Evolutionary conservation across 1,140 invertebrate species (phyloP).

Genomic region (Drosophila tristis): DNA sequence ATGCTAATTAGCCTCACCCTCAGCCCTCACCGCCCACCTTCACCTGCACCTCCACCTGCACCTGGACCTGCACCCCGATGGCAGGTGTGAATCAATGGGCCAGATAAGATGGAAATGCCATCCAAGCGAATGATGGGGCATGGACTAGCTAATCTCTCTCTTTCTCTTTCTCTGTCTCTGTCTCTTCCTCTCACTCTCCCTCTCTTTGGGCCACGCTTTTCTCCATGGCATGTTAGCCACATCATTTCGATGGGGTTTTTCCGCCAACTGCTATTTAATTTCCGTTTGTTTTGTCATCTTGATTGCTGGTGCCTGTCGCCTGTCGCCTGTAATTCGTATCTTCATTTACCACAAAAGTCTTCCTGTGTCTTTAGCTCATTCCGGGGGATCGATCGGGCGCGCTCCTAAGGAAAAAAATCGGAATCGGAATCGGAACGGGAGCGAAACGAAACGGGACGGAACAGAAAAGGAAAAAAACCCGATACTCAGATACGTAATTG

Average conservation of each 20-base stretch:
- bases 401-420: conserved; percentile 5
- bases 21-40: neutral
- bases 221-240: conserved; percentile 34
- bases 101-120: conserved; percentile 27
- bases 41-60: neutral
- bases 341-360: conserved; percentile 39
- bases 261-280: conserved; percentile 70
- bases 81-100: conserved; percentile 15
- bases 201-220: conserved; percentile 42
- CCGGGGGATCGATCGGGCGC: neutral
- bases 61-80: neutral
- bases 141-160: neutral
- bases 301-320: conserved; percentile 33
- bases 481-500: neutral
- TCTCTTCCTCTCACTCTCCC: neutral
- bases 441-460: neutral
- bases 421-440: conserved; percentile 17
- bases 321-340: conserved; percentile 47
- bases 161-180: conserved; percentile 2
- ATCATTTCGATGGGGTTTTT: conserved; percentile 63
- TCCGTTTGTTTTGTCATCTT: conserved; percentile 49
- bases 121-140: conserved; percentile 14
- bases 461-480: neutral
- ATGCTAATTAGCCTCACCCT: conserved; percentile 33
- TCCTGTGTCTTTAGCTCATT: conserved; percentile 41